Base-by-base conservation (phyloP, 2,797 vertebrate genomes). In the Semaprochilodus insignis region DNA sequence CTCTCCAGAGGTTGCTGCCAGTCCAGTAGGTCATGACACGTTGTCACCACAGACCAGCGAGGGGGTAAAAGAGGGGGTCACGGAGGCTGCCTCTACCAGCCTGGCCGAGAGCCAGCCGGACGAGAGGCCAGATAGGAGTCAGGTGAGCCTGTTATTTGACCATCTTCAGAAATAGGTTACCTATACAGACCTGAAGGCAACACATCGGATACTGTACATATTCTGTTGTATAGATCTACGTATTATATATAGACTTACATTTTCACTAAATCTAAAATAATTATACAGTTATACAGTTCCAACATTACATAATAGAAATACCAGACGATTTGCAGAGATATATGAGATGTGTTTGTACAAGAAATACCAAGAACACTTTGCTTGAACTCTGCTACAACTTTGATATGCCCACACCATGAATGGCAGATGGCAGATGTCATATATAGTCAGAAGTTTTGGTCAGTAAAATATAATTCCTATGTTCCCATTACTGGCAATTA, bases 31-130 rank as follows among this genome's bases (percentile, higher is more conserved):
- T 1, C 51, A 52, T 0, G 86, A 85, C 54, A 92, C 7, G 90
- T 91, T 0, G 94, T 95, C 91, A 91, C 93, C 89, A 0, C 91
- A 72, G 0, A 82, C 92, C 55, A 92, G 92, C 0, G 92, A 95
- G 74, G 93, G 88, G 86, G 88, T 85, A 55, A 44, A 77, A 14
- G 76, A 88, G 0, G 94, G 93, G 0, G 93, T 90, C 0, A 92
- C 93, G 52, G 94, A 0, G 92, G 92, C 0, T 48, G 80, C 93
- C 77, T 87, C 83, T 0, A 89, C 86, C 15, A 84, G n/a, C 21
- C 48, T 67, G 70, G 59, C 63, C 23, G 54, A 67, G 11, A 48
- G 34, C 36, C 82, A 51, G 1, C 83, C 80, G 85, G 85, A 83
- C 59, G 88, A 77, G 76, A 80, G 75, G 55, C 88, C 87, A 75